Base-by-base conservation (phyloP, 2,113 vertebrate species). In the Sprattus sprattus region DNA sequence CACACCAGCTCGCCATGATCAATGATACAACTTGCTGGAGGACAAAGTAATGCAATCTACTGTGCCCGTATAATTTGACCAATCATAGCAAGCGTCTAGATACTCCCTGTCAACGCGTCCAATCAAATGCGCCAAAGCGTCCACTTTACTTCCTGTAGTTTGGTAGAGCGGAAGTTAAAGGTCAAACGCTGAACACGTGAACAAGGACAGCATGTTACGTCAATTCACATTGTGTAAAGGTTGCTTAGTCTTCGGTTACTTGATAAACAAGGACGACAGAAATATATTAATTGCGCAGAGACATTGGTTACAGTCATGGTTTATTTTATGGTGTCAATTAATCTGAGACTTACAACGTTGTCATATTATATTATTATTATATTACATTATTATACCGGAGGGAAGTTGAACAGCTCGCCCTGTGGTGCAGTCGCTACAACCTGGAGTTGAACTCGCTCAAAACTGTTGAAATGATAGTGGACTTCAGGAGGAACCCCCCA, bases 1-100 rank as follows among this genome's bases (percentile, higher is more conserved):
- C 91, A 87, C 95, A 95, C 93, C 92, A 90, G 32, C 89, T 92
- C 90, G 95, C 95, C 95, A 96, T 96, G 87, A 92, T 93, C 10
- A 32, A 75, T 81, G 50, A 39, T 85, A 18, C 83, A 75, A 84
- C 86, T 81, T 85, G 83, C 75, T 85, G 81, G 46, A 83, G 64
- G 57, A 49, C 84, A 84, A 18, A 80, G 45, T 67, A 82, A 32
- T 32, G 7, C 2, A 9, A 16, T 45, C 10, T 22, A 7, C 16
- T 7, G 45, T 80, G 22, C 2, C 10, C 16, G 1, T 18, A 10
- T 49, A 39, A 44, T 71, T 83, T 67, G 78, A 28, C 86, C 87
- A 90, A 88, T 88, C 78, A 39, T 11, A 81, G n/a, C 49, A 16
- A 18, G 16, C 25, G 67, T 78, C 71, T 9, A 81, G 46, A 81